Evolutionary conservation across 2,113 vertebrate species (phyloP), one percentile per base, ranked within the genome.

Genomic region (Platichthys flesus): DNA sequence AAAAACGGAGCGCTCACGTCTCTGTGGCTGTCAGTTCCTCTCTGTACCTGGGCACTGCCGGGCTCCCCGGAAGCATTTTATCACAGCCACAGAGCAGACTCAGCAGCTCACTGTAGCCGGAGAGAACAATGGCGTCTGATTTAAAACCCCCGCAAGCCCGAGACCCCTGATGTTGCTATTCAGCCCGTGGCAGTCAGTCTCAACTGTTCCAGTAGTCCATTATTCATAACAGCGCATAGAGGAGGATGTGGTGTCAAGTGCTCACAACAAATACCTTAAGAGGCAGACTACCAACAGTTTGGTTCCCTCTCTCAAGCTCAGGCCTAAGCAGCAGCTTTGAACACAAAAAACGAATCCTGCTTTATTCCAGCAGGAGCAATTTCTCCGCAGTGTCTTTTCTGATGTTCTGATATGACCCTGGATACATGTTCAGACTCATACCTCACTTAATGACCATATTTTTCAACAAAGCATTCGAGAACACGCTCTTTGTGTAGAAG

Each of bases 151-250:
- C 82, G 70, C 47, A 21, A 21, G 68, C 47, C 60, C 4, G 58
- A 78, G 63, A 65, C 67, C 77, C 71, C 45, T 78, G 71, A 68
- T 80, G 75, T 15, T 71, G 45, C 58, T 42, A 71, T 65, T 71
- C 56, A 76, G 65, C 90, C 84, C 24, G 13, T 55, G 56, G 82
- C 74, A 1, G 52, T 81, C 59, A 31, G 37, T 71, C 35, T 68
- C 57, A 45, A 55, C 52, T 74, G 49, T 62, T 64, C 58, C 62
- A 68, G 57, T 80, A 18, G 71, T 87, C 65, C 47, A 83, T 85
- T 85, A 83, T 90, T 88, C 70, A 90, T 63, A 24, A 60, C 79
- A 71, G 69, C 79, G 66, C 47, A 31, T 31, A 7, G 47, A 51
- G 47, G 18, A 9, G 47, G 47, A 51, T 63, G 71, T 65, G 40